Evolutionary conservation across 2,113 vertebrate genomes (phyloP), one percentile per base, ranked within the genome.

Genomic region (Myiopsitta monachus): DNA sequence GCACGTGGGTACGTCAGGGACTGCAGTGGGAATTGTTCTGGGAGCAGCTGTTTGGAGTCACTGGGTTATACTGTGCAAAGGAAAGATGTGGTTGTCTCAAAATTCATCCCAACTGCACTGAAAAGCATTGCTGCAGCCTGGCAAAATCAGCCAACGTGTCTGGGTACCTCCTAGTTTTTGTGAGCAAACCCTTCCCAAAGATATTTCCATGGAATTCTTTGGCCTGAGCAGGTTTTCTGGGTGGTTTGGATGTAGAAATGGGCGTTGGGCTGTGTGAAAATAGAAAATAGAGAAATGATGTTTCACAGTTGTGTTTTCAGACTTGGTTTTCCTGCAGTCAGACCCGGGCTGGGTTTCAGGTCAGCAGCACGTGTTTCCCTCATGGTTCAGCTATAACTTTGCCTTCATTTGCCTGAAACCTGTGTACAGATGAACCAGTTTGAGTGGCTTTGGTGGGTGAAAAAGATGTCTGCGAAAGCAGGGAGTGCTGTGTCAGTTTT

Each of bases 81-180:
- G 15, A 14, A 24, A 38, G 39, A 4, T 6, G 30, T 18, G 4
- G 19, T 41, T 28, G 41, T 44, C 10, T 1, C 1, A 21, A 5
- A 3, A 28, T 4, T 4, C 6, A 43, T 3, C 63, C 72, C 28
- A 7, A 36, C 2, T 2, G 1, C 63, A 3, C 16, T 7, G 10
- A 33, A 1, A 33, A 38, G 73, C 59, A n/a, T 24, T 38, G 21
- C 38, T 1, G 14, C n/a, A 54, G n/a, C 19, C 73, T 5, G 6
- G 7, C 36, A 44, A 64, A 87, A 24, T 3, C 1, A 0, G 92
- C 8, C 14, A 1, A 0, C 4, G 0, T 4, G 19, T 43, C 36
- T 36, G 59, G 21, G 7, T 68, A 24, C 19, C 46, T 63, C 61
- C 13, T 38, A 2, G 16, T 23, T 61, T 22, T 33, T 38, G 17